Conservation (phyloP, 1,140 invertebrate genomes). For the Daktulosphaira vitifoliae region DNA sequence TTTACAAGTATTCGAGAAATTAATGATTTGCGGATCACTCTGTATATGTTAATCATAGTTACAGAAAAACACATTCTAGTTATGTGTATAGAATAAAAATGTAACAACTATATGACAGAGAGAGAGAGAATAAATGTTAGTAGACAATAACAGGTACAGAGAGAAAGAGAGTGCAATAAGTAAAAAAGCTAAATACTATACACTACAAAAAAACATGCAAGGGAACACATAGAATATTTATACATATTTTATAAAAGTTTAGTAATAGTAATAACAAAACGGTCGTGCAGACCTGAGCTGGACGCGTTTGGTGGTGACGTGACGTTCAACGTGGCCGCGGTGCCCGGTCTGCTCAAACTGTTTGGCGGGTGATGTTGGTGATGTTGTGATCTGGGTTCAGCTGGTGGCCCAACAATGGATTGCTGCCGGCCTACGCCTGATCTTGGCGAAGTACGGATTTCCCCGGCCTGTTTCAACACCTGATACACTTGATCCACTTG, state of each 20-base stretch:
- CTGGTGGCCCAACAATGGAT: conserved; percentile 36
- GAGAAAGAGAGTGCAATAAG: not conserved
- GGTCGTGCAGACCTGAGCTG: conserved; percentile 43
- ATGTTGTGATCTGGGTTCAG: conserved; percentile 14
- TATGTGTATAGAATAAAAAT: no score
- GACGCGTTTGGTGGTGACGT: conserved; percentile 42
- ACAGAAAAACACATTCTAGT: no score
- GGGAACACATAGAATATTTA: not conserved
- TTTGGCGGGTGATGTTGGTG: conserved; percentile 1
- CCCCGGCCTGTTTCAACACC: conserved; percentile 83
- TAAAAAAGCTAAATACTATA: no score
- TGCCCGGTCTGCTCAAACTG: conserved; percentile 34
- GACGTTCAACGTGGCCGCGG: conserved; percentile 39
- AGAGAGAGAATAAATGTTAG: no score
- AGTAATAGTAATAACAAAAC: not conserved
- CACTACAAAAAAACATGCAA: no score
- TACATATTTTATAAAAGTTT: not conserved
- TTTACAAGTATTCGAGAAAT: no score
- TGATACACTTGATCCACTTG: conserved; percentile 84
- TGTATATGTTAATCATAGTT: no score
- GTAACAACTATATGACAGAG: no score
- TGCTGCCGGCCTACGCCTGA: conserved; percentile 24
- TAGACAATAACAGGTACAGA: not conserved
- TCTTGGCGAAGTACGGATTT: conserved; percentile 52
- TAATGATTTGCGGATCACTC: no score